Percentiles rank a stretch among this genome's conserved stretches.
phyloP scores from a whole-genome alignment of 2,888 invertebrate species.

The Eilema caniola region DNA sequence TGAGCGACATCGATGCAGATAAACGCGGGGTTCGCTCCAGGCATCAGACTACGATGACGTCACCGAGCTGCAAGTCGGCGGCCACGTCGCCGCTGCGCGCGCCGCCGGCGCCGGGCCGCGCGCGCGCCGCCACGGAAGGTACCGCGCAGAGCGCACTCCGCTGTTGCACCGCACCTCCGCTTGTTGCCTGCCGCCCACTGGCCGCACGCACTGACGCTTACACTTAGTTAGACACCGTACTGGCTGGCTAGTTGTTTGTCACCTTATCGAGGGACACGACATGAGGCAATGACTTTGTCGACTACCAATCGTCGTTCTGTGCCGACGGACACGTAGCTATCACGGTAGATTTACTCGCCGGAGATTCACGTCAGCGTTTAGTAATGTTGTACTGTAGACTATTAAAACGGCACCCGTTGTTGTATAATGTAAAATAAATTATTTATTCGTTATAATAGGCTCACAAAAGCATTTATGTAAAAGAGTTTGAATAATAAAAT shows the following conservation, averaged over 20 bases:
- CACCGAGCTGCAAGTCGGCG: slow-evolving; percentile 62
- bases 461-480: slow-evolving; percentile 40
- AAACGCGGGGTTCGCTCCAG: slow-evolving; percentile 38
- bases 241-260: slow-evolving; percentile 12
- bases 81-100: slow-evolving; percentile 62
- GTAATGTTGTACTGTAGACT: slow-evolving; percentile 6
- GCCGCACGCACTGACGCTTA: slow-evolving; percentile 34
- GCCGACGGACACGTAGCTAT: slow-evolving; percentile 5
- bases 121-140: slow-evolving; percentile 59
- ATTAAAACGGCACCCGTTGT: slow-evolving; percentile 26
- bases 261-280: slow-evolving; percentile 10
- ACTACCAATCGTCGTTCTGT: neutral
- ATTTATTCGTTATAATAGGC: slow-evolving; percentile 35
- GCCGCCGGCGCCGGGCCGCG: slow-evolving; percentile 18
- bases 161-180: slow-evolving; percentile 72
- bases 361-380: neutral
- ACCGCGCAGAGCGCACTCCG: slow-evolving; percentile 54
- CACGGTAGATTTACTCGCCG: no score
- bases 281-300: slow-evolving; percentile 14
- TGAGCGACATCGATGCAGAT: slow-evolving; percentile 43
- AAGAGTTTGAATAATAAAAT: slow-evolving; percentile 39
- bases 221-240: slow-evolving; percentile 16
- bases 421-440: slow-evolving; percentile 25
- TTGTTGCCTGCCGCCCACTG: slow-evolving; percentile 72
- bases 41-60: slow-evolving; percentile 61